Evolutionary conservation across 2,797 vertebrate genomes (phyloP).

Genomic region (Enteromius thamalakanensis): DNA sequence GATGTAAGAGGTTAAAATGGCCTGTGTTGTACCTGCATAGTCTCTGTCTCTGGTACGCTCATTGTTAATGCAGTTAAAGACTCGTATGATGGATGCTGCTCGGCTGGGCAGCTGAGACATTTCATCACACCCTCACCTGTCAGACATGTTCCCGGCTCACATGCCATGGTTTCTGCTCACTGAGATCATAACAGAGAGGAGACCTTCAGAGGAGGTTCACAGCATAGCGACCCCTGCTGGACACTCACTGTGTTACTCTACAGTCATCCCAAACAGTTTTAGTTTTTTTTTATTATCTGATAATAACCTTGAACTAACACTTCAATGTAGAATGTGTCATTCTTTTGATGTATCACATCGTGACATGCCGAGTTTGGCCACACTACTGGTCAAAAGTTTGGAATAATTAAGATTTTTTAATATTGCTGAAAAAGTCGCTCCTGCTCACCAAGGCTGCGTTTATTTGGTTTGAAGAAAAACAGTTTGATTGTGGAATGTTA

Average conservation of each 20-base stretch:
- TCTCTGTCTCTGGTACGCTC: constrained; percentile 6
- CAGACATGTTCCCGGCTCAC: constrained; percentile 8
- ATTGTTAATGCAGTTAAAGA: neutral
- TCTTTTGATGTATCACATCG: neutral
- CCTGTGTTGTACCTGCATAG: constrained; percentile 40
- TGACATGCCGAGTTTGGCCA: neutral
- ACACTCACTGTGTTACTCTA: neutral
- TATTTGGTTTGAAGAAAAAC: neutral
- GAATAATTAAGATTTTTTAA: too few relatives aligned
- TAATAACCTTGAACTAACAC: neutral
- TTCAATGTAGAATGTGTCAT: neutral
- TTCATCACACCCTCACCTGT: constrained; percentile 47
- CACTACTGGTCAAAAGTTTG: neutral
- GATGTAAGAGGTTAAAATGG: constrained; percentile 48
- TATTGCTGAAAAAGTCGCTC: neutral
- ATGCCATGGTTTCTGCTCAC: constrained; percentile 22
- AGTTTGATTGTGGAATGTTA: neutral
- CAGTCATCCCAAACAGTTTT: too few relatives aligned
- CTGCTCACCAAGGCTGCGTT: neutral
- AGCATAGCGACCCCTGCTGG: constrained; percentile 41
- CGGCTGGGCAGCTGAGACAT: constrained; percentile 20
- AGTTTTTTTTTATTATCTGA: neutral
- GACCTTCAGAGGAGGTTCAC: neutral
- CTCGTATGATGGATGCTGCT: constrained; percentile 34
- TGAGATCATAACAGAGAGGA: neutral